Percentiles rank a stretch among this genome's conserved stretches.
Evolutionary conservation across 2,888 invertebrate species (phyloP).

Genomic region (Hemithea aestivaria): DNA sequence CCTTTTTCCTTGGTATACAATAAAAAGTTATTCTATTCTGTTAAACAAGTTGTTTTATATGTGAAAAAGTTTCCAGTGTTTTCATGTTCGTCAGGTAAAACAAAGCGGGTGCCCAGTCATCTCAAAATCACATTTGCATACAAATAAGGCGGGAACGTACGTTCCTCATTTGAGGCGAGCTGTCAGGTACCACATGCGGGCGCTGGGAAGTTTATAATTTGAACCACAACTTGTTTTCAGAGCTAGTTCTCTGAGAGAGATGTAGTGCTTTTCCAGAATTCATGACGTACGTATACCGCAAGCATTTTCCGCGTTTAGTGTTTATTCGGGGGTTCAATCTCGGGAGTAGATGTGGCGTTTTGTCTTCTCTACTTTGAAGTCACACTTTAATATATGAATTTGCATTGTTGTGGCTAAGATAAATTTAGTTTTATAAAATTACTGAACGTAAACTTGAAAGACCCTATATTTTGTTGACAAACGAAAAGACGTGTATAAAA

Average conservation of each 20-base stretch:
- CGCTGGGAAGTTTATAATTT: constrained; percentile 6
- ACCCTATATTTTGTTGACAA: no score
- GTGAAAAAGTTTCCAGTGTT: no score
- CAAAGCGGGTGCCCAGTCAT: no score
- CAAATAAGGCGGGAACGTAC: constrained; percentile 1
- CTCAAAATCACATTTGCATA: constrained; percentile 4
- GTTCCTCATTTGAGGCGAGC: background rate
- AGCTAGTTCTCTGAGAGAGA: constrained; percentile 5
- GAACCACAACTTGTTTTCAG: constrained; percentile 11
- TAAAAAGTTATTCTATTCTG: no score
- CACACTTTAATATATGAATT: constrained; percentile 1
- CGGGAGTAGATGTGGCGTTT: background rate
- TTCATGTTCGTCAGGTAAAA: no score
- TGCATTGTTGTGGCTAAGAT: no score
- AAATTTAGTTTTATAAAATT: no score
- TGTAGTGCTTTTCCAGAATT: constrained; percentile 8
- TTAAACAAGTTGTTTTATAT: no score
- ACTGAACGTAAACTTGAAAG: no score
- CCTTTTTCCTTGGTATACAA: no score
- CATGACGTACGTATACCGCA: constrained; percentile 4
- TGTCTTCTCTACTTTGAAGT: constrained; percentile 1
- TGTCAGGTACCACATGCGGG: background rate
- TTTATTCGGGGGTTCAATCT: no score
- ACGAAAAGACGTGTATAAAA: no score
- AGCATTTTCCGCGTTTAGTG: constrained; percentile 5